Evolutionary conservation across 2,113 vertebrate species (phyloP).

Genomic region (Sialia sialis): DNA sequence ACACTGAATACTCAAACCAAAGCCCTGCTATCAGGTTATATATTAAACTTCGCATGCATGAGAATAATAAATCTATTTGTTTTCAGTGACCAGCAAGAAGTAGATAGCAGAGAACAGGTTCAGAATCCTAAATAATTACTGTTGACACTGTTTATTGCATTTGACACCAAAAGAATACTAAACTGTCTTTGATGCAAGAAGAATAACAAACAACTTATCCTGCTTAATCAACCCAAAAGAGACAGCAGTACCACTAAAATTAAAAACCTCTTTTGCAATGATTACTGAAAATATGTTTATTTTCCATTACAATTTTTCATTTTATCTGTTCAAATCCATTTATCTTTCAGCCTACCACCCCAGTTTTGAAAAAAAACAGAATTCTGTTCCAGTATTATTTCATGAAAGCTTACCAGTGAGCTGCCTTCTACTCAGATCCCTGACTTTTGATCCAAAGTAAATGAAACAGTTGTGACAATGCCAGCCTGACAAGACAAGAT

Average conservation of each 20-base stretch:
- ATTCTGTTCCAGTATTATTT: neutral
- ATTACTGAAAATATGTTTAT: neutral
- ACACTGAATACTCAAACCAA: neutral
- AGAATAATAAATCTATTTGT: neutral
- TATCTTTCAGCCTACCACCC: neutral
- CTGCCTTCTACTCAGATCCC: neutral
- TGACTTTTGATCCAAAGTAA: neutral
- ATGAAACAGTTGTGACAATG: neutral
- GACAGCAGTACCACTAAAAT: neutral
- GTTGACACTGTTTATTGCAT: neutral
- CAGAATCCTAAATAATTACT: neutral
- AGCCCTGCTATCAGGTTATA: neutral
- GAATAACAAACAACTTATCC: neutral
- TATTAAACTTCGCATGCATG: neutral
- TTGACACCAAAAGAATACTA: neutral
- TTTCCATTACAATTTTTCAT: neutral
- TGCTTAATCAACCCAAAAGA: neutral
- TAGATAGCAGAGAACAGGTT: neutral
- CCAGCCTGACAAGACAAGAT: neutral
- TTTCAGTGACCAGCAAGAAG: neutral
- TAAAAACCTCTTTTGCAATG: neutral
- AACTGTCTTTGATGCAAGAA: neutral
- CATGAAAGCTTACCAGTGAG: neutral
- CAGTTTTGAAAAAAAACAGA: neutral
- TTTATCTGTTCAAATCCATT: neutral